Percentiles rank a stretch among this genome's conserved stretches.
phyloP scores from a whole-genome alignment of 1,140 invertebrate genomes.

The Tetramorium simillimum region DNA sequence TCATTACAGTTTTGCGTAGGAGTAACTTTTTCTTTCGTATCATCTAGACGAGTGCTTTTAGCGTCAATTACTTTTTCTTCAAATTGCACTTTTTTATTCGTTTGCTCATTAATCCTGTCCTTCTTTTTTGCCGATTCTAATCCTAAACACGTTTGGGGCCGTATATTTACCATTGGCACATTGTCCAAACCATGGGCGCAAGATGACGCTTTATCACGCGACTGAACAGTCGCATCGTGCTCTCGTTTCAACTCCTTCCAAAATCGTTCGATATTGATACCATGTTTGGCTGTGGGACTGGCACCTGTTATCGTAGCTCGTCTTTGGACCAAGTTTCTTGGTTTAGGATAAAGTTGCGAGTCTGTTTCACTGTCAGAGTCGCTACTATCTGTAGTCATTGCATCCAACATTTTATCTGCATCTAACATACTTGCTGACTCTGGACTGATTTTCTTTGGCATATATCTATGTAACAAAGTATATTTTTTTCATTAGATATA shows the following conservation, averaged over 20 bases:
- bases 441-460: conserved; percentile 79
- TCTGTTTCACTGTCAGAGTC: conserved; percentile 82
- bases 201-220: conserved; percentile 89
- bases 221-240: conserved; percentile 84
- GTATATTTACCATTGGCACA: conserved; percentile 82
- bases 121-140: conserved; percentile 80
- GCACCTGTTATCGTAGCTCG: conserved; percentile 95
- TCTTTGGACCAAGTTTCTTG: conserved; percentile 90
- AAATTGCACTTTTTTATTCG: conserved; percentile 79
- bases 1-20: background rate
- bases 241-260: conserved; percentile 89
- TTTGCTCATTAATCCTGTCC: conserved; percentile 73
- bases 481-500: conserved; percentile 8
- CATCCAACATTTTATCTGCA: conserved; percentile 79
- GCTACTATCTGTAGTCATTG: conserved; percentile 81
- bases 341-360: conserved; percentile 88
- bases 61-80: conserved; percentile 76
- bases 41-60: conserved; percentile 60
- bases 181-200: conserved; percentile 90
- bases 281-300: conserved; percentile 89
- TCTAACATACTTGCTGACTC: conserved; percentile 80
- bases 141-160: conserved; percentile 89
- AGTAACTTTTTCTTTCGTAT: conserved; percentile 51
- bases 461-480: conserved; percentile 71
- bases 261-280: conserved; percentile 89